Evolutionary conservation across 92 coral and sea anemone genomes (phyloP).

Genomic region (Heliopora coerulea): DNA sequence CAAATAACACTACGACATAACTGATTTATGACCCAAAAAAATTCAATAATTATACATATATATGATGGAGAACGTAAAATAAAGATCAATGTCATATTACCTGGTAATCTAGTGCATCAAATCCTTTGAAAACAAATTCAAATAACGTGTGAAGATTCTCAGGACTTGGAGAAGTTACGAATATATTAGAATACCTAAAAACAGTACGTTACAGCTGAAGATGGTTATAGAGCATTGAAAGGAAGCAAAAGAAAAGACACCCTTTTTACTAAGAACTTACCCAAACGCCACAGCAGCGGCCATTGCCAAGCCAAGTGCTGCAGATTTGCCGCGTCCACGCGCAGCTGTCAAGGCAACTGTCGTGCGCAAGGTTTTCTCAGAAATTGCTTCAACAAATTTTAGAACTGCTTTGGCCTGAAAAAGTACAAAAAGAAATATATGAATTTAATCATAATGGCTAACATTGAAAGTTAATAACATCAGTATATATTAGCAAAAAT

Average conservation of each 20-base stretch:
- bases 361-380: conserved; percentile 89
- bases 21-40: too few species aligned
- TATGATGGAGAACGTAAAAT: too few species aligned
- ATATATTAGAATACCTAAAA: conserved; percentile 80
- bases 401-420: conserved; percentile 89
- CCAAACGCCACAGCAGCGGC: conserved; percentile 98
- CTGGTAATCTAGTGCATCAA: conserved; percentile 96
- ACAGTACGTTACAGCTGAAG: not conserved
- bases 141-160: conserved; percentile 93
- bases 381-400: conserved; percentile 92
- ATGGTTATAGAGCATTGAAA: not conserved
- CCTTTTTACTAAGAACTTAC: conserved; percentile 39
- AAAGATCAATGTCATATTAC: too few species aligned
- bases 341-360: conserved; percentile 98
- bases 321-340: conserved; percentile 97
- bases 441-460: not conserved
- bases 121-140: conserved; percentile 98
- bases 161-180: conserved; percentile 98
- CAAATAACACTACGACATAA: too few species aligned
- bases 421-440: not conserved
- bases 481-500: too few species aligned
- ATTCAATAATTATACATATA: too few species aligned
- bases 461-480: not conserved
- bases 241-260: not conserved
- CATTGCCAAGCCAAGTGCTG: conserved; percentile 91